Conservation (phyloP, 2,797 vertebrate genomes). For the Pelodytes ibericus region DNA sequence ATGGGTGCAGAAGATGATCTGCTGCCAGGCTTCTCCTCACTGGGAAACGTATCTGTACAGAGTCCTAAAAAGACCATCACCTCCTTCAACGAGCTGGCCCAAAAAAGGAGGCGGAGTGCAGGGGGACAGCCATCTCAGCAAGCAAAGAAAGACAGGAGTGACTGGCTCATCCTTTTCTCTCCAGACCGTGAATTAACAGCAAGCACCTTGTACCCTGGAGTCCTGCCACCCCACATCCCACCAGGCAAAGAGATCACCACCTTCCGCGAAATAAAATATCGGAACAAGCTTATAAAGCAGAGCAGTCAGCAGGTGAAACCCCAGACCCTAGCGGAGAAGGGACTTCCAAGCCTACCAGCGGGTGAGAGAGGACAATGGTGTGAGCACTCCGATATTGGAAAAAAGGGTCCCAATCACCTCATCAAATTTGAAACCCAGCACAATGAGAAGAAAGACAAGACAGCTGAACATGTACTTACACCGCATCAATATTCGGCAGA, state of each 20-base stretch:
- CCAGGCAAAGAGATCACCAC: conserved; percentile 76
- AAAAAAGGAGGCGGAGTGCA: conserved; percentile 71
- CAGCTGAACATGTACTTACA: background rate
- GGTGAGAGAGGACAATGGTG: background rate
- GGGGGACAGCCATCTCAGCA: conserved; percentile 61
- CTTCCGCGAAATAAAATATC: conserved; percentile 86
- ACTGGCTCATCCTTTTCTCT: conserved; percentile 95
- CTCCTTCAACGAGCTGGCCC: conserved; percentile 88
- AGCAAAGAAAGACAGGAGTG: conserved; percentile 79
- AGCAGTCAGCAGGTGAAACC: conserved; percentile 47
- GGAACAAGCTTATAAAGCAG: conserved; percentile 70
- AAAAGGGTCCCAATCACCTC: background rate
- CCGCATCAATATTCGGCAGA: background rate
- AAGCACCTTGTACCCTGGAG: background rate
- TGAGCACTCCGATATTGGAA: background rate
- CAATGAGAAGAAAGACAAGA: background rate
- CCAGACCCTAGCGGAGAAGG: background rate
- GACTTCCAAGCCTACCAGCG: background rate
- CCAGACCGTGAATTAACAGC: conserved; percentile 74
- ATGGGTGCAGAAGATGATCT: background rate
- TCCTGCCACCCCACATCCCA: background rate
- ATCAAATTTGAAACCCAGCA: background rate
- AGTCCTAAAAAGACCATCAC: conserved; percentile 72
- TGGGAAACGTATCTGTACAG: background rate
- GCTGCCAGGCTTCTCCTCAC: background rate